phyloP scores from a whole-genome alignment of 1,140 invertebrate genomes.

The Hyphantria cunea region DNA sequence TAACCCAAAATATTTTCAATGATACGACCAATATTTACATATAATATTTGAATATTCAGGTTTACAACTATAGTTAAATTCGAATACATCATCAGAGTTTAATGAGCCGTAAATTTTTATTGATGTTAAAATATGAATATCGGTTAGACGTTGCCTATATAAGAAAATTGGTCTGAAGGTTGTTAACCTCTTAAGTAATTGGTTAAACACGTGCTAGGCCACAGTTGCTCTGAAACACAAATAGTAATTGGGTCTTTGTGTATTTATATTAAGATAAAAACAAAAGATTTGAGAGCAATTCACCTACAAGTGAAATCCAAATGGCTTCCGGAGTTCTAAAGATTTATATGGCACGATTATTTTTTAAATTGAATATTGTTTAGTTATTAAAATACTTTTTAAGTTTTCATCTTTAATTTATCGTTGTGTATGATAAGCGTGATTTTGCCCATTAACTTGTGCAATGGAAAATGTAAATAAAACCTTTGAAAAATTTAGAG shows the following conservation, averaged over 20 bases:
- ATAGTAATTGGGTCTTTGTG: neutral
- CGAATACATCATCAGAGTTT: constrained; percentile 20
- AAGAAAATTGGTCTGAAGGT: constrained; percentile 15
- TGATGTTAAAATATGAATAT: constrained; percentile 21
- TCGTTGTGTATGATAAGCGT: too few relatives aligned
- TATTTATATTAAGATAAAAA: neutral
- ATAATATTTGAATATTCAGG: constrained; percentile 51
- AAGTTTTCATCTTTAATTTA: too few relatives aligned
- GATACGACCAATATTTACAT: constrained; percentile 40
- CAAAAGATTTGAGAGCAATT: neutral
- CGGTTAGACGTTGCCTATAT: constrained; percentile 10
- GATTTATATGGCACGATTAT: too few relatives aligned
- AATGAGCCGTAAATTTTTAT: constrained; percentile 21
- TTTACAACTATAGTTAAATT: constrained; percentile 46
- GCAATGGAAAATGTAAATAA: too few relatives aligned
- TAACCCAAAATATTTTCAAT: constrained; percentile 48
- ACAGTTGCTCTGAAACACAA: neutral
- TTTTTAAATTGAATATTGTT: too few relatives aligned
- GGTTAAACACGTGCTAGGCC: neutral
- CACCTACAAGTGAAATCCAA: too few relatives aligned
- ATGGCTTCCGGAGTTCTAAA: too few relatives aligned
- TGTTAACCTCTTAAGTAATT: constrained; percentile 21
- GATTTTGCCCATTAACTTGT: too few relatives aligned
- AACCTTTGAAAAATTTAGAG: too few relatives aligned
- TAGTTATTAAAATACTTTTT: too few relatives aligned